These are phyloP conservation scores for Oryzias melastigma DNA, from an alignment of 2,113 vertebrate species.

Conservation along the genomic window DNA sequence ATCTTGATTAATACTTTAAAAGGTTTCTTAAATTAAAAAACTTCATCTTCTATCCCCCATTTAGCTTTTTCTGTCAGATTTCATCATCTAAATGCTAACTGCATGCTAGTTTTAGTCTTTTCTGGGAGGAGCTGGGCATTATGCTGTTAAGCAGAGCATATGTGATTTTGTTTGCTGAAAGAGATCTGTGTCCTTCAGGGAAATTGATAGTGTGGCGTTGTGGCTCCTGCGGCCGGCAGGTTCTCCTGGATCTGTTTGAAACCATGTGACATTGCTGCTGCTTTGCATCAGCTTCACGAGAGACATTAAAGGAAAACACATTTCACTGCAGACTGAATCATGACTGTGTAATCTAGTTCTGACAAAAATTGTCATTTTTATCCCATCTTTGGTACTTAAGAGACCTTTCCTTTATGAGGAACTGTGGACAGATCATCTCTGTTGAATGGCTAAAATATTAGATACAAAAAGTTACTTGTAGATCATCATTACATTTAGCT, in stretches of 20 bases:
- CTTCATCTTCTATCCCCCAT: neutral
- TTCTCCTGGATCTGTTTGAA: constrained; percentile 5
- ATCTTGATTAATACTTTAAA: too few species aligned
- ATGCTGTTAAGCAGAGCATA: too few species aligned
- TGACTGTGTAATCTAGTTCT: neutral
- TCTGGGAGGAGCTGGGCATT: neutral
- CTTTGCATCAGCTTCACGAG: too few species aligned
- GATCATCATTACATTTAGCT: too few species aligned
- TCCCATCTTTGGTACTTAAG: neutral
- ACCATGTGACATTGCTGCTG: too few species aligned
- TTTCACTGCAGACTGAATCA: constrained; percentile 2
- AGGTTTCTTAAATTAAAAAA: too few species aligned
- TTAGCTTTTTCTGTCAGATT: neutral
- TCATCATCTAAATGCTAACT: neutral
- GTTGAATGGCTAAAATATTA: too few species aligned
- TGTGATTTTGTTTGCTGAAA: neutral
- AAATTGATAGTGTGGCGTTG: constrained; percentile 5
- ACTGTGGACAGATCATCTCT: neutral
- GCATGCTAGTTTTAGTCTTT: neutral
- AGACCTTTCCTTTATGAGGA: neutral
- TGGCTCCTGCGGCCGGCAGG: constrained; percentile 5
- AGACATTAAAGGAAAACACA: too few species aligned
- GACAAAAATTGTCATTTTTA: neutral
- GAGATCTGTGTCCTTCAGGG: constrained; percentile 19
- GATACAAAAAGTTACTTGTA: constrained; percentile 11